Percentiles rank a stretch among this genome's conserved stretches.
These are phyloP conservation scores for Saguinus midas DNA, from an alignment of 2,113 vertebrate species.

Conservation along the genomic window DNA sequence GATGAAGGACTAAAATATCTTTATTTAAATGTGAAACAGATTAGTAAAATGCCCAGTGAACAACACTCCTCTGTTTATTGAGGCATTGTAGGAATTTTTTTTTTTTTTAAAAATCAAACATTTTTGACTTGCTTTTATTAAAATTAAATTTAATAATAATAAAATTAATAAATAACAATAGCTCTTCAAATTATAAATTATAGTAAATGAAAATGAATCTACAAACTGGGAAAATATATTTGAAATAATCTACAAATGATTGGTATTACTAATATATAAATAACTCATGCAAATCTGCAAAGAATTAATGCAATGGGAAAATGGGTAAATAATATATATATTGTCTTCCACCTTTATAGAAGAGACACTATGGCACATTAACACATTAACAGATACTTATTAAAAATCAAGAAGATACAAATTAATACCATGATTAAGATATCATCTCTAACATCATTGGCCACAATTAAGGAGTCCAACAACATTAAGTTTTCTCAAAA, in stretches of 20 bases:
- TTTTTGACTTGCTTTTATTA: not conserved
- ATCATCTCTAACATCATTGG: not conserved
- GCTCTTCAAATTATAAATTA: not conserved
- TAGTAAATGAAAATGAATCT: not conserved
- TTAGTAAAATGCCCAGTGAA: not conserved
- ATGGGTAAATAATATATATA: not conserved
- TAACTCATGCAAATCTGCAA: not conserved
- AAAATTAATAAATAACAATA: not conserved
- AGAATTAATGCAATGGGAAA: not conserved
- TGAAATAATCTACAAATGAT: not conserved
- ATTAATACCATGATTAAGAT: not conserved
- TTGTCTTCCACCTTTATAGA: not conserved
- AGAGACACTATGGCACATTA: not conserved
- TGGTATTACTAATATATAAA: not conserved
- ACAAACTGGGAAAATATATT: not conserved
- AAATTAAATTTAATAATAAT: not conserved
- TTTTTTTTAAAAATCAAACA: not conserved
- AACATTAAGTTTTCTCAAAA: not conserved
- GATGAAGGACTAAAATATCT: not conserved
- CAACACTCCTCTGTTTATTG: not conserved
- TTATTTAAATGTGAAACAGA: not conserved
- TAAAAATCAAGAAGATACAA: not conserved
- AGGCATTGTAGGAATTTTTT: not conserved
- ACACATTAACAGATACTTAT: not conserved
- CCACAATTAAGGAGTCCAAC: not conserved